Evolutionary conservation across 2,113 vertebrate species (phyloP), one percentile per base, ranked within the genome.

Genomic region (Urocynchramus pylzowi): DNA sequence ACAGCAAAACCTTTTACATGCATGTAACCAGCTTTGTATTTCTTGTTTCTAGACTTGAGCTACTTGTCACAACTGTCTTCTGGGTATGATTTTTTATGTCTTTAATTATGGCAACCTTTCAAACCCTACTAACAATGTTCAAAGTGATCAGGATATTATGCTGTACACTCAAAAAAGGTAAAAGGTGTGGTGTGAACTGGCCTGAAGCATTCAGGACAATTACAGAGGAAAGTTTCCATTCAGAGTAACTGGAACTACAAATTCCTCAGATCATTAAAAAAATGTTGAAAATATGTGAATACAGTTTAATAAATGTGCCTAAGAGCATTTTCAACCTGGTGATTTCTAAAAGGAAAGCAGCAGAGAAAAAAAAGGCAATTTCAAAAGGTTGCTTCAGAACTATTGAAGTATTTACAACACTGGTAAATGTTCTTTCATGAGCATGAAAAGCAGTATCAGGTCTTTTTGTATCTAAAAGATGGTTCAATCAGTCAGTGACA

Each of bases 381-480:
- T 87, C 54, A 88, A 84, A 69, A 23, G 39, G 22, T 93, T 81
- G 70, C 49, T 90, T 91, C 42, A 67, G 64, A 90, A 68, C 50
- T 76, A 86, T 44, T 49, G 44, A 84, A 90, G 56, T 42, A 89
- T 78, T 94, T 75, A 77, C 0, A 3, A 64, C 47, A 60, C 20
- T 37, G 22, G 30, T 26, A 44, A 90, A 64, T 63, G 63, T 61
- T 85, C 53, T 56, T 87, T 73, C 70, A 84, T 35, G 44, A 76
- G 74, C 50, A 73, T 44, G 53, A 70, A 87, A 93, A 86, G 81
- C 31, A 87, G 84, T 50, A 79, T 50, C 44, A 77, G 44, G 50
- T 79, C 87, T 31, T 93, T 76, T 61, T 65, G 45, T 33, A 69
- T 16, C 95, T 93, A 90, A 74, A 90, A 85, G 91, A 93, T 44